Percentiles rank a stretch among this genome's conserved stretches.
phyloP scores from a whole-genome alignment of 2,888 invertebrate genomes.

The Rhamphomyia laevipes region DNA sequence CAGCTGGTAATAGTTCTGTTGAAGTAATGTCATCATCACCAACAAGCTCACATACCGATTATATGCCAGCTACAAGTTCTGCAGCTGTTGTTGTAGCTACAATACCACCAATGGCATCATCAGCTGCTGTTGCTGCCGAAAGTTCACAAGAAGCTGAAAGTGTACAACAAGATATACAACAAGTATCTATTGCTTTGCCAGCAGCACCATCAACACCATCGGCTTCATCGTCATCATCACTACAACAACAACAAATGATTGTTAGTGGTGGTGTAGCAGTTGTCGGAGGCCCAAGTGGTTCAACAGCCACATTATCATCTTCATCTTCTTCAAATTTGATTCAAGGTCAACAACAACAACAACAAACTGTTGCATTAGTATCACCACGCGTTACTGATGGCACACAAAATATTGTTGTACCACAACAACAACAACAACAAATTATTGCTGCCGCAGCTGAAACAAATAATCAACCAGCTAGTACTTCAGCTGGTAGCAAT shows the following conservation, averaged over 20 bases:
- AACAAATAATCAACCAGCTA: conserved; percentile 32
- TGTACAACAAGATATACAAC: conserved; percentile 31
- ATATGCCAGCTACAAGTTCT: conserved; percentile 76
- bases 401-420: conserved; percentile 29
- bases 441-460: conserved; percentile 25
- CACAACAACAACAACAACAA: conserved; percentile 19
- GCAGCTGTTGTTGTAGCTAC: conserved; percentile 49
- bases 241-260: conserved; percentile 14
- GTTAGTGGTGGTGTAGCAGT: conserved; percentile 30
- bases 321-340: conserved; percentile 4
- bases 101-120: conserved; percentile 45
- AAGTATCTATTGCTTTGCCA: conserved; percentile 20
- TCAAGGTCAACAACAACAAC: conserved; percentile 24
- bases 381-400: conserved; percentile 59
- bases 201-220: neutral
- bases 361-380: conserved; percentile 57
- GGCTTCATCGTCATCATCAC: conserved; percentile 4
- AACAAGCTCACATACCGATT: conserved; percentile 66
- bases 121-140: conserved; percentile 31
- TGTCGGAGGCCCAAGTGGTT: conserved; percentile 17
- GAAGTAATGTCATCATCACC: conserved; percentile 55
- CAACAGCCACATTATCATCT: conserved; percentile 15
- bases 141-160: conserved; percentile 40
- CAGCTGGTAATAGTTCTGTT: conserved; percentile 36
- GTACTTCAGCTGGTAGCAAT: conserved; percentile 27